Evolutionary conservation across 1,140 invertebrate genomes (phyloP).

Genomic region (Eueides isabella): DNA sequence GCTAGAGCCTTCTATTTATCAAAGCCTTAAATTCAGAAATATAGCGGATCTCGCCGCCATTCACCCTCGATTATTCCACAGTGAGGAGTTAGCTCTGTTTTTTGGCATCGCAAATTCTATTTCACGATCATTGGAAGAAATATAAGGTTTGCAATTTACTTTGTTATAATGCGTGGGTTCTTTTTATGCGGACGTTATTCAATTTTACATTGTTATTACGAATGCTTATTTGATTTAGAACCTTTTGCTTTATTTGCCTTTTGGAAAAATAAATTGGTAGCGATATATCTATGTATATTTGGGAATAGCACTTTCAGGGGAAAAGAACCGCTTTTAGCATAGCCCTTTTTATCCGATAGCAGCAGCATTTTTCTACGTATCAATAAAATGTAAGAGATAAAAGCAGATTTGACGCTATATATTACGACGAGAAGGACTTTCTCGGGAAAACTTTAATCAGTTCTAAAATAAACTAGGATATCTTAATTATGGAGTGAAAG

Average conservation of each 20-base stretch:
- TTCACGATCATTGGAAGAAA: constrained; percentile 19
- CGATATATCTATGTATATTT: constrained; percentile 5
- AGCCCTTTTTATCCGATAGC: no score
- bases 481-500: no score
- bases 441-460: no score
- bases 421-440: no score
- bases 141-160: constrained; percentile 31
- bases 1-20: constrained; percentile 41
- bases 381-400: no score
- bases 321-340: no score
- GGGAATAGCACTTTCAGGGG: no score
- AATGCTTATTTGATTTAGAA: constrained; percentile 11
- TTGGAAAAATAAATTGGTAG: background rate
- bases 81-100: constrained; percentile 19
- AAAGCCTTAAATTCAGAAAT: constrained; percentile 43
- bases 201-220: constrained; percentile 22
- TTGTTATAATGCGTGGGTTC: constrained; percentile 16
- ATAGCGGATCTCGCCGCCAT: constrained; percentile 35
- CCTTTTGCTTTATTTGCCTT: constrained; percentile 1
- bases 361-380: no score
- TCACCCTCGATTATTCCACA: constrained; percentile 29
- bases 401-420: no score
- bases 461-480: no score
- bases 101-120: constrained; percentile 22
- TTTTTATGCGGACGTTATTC: constrained; percentile 15